Percentiles rank a stretch among this genome's conserved stretches.
Conservation (phyloP, 2,113 vertebrate genomes). For the Pycnonotus jocosus region DNA sequence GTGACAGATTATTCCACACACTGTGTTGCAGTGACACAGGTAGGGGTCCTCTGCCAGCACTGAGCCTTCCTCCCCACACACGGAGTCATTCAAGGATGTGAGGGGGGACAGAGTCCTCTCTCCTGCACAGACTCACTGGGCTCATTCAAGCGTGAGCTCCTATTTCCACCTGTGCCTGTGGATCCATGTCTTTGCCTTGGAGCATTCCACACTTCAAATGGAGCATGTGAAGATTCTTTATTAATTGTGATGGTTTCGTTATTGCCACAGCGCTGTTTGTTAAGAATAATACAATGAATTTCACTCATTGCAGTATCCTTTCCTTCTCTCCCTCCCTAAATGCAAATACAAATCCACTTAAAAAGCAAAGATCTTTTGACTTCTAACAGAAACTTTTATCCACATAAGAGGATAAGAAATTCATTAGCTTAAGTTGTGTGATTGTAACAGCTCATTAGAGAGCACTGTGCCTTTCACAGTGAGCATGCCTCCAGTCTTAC, state of each 20-base stretch:
- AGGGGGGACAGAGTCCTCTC: neutral
- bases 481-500: neutral
- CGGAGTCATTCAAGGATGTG: neutral
- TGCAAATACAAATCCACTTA: slow-evolving; percentile 16
- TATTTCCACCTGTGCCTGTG: neutral
- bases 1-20: neutral
- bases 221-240: neutral
- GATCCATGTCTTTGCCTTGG: neutral
- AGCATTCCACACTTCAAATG: neutral
- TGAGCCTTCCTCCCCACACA: neutral
- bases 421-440: slow-evolving; percentile 17
- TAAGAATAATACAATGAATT: neutral
- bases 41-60: neutral
- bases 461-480: neutral
- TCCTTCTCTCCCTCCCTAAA: neutral
- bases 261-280: neutral
- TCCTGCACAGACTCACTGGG: neutral
- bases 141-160: neutral
- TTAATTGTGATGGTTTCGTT: neutral
- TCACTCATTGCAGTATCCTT: neutral
- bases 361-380: slow-evolving; percentile 7
- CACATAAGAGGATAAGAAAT: slow-evolving; percentile 37
- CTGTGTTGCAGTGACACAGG: neutral
- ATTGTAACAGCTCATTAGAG: slow-evolving; percentile 34
- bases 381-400: slow-evolving; percentile 26